Evolutionary conservation across 1,140 invertebrate genomes (phyloP), one percentile per base, ranked within the genome.

Genomic region (Dinothrombium tinctorium): DNA sequence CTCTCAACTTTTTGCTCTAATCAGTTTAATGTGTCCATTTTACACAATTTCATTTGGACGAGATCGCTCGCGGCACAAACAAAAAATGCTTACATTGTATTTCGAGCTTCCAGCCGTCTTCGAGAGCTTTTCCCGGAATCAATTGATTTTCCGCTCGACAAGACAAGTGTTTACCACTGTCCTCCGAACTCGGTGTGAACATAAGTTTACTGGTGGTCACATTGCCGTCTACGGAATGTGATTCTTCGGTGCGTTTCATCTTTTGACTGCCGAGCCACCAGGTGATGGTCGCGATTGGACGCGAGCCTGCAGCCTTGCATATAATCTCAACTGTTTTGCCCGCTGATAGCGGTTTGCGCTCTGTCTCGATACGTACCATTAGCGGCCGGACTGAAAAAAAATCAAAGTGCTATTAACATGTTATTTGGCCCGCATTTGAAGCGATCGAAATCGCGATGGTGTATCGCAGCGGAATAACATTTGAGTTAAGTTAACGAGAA

Each of bases 121-220:
- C 75, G 17, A 84, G 62, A 1, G 64, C 58, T 32, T 67, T 61
- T 19, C 63, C 67, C 25, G 62, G 62, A 57, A 76, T 69, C 41
- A 72, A 66, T 53, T 74, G 71, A 58, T 84, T 84, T 55, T 81
- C 76, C 4, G 79, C 74, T 38, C 74, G 66, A 57, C 81, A 86
- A 2, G 74, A 69, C 44, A 86, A 59, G 56, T 73, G 74, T 52
- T 74, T 77, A 11, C 76, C 77, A 31, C 74, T 71, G 60, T 86
- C 80, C 32, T 71, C 65, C 58, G 79, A 76, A 26, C 66, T 65
- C 68, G 41, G 76, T 43, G 68, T 68, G 49, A 83, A 71, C 11
- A 75, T 76, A 32, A 84, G 66, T 33, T 76, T 76, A 45, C 76
- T 81, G 14, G 73, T 81, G 0, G 79, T 84, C 37, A 73, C 75